Evolutionary conservation across 2,113 vertebrate species (phyloP), one percentile per base, ranked within the genome.

Genomic region (Ammodytes marinus): DNA sequence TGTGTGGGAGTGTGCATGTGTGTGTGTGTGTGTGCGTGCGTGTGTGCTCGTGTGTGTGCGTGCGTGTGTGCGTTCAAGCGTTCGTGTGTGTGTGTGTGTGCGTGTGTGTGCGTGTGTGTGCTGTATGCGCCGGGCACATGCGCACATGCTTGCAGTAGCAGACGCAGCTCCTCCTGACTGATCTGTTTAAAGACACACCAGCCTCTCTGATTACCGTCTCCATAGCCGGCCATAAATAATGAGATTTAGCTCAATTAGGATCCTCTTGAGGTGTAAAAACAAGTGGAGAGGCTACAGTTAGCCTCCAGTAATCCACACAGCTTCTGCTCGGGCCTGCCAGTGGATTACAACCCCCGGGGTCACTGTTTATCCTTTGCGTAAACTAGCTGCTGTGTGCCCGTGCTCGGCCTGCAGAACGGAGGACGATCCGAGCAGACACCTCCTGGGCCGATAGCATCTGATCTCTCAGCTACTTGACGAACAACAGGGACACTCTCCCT

Each of bases 221-320:
- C 78, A 89, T 76, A 84, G 83, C 82, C 77, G 47, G 92, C 83
- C 91, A 91, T 92, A 92, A 94, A 94, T 94, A 95, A 95, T 91
- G 82, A 93, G 93, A 94, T 94, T 94, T 92, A 88, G 86, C 85
- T 93, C 91, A 93, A 93, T 95, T 94, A 94, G 89, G 86, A 89
- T 91, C 85, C 88, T 93, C 91, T 93, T 66, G 90, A 94, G 91
- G 93, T 92, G 90, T 81, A 86, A 91, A 27, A 91, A 88, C 79
- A 89, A 93, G 88, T 89, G 85, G 82, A 93, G 87, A 91, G 90
- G 85, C 90, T 91, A 73, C 85, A 83, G 88, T 89, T 80, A 87
- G 80, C 79, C 84, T 58, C 65, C 81, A 74, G 86, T 94, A 94
- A 95, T 94, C 92, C 92, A 93, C 91, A 89, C 84, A 82, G 89